Base-by-base conservation (phyloP, 2,113 vertebrate genomes). In the Leptosomus discolor region DNA sequence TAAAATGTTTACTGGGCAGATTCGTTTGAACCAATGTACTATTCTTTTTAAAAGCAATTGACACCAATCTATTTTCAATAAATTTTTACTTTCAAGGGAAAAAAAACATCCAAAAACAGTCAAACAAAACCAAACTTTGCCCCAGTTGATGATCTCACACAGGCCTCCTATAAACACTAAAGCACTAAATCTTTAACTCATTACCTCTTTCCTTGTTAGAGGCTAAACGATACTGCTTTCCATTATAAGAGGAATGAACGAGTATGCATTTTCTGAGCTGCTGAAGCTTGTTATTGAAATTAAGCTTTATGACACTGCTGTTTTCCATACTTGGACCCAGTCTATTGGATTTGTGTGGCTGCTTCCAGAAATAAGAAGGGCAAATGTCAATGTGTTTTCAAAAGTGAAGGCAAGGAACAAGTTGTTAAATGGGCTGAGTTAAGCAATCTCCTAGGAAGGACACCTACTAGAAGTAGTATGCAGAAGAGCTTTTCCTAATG, bases 201-300 rank as follows among this genome's bases (percentile, higher is more conserved):
- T 98, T 98, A 96, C 51, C 81, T 74, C 70, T 95, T 97, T 95
- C 71, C 92, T 94, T 96, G 88, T 95, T 98, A 95, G 80, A 90
- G 74, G 89, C 96, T 96, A 97, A 97, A 98, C 93, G 94, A 97
- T 96, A 97, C 96, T 94, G 97, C 79, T 96, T 98, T 88, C 96
- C 43, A 85, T 96, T 97, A 97, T 75, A 96, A 96, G 88, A 96
- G 89, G 94, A 98, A 98, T 98, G 94, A 98, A 95, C n/a, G 88
- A 91, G 90, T 92, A 78, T 90, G 97, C 96, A 98, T 98, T 98
- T 98, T 98, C 98, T 98, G 97, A 98, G 97, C 97, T 98, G 98
- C 93, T 98, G 98, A 98, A 98, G 86, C 98, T 98, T 98, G 97
- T 98, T 98, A 98, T 98, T 98, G 97, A 98, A 98, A 99, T 98